phyloP scores from a whole-genome alignment of 2,113 vertebrate genomes.

The Lucifuga dentata region DNA sequence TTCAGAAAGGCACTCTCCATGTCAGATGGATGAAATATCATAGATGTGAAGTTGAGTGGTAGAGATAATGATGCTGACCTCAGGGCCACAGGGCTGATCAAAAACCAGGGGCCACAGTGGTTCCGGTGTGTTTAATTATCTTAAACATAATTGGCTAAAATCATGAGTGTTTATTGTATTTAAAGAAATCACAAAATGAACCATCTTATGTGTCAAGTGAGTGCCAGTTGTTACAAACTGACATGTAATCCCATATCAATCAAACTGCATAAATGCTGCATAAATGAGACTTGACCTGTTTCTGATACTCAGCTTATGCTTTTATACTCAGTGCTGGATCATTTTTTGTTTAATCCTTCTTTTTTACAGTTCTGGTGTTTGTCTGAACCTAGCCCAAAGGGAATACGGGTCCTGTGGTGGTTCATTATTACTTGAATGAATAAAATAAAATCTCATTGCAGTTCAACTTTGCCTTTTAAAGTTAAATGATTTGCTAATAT shows the following conservation, averaged over 20 bases:
- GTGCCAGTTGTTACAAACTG: background rate
- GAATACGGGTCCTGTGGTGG: background rate
- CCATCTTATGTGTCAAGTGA: no score
- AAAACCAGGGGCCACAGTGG: conserved; percentile 19
- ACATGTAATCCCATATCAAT: background rate
- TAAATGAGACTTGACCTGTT: no score
- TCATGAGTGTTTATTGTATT: background rate
- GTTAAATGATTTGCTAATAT: background rate
- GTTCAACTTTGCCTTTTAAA: background rate
- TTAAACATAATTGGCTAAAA: conserved; percentile 6
- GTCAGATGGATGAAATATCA: conserved; percentile 9
- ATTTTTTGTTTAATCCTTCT: background rate
- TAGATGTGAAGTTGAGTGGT: background rate
- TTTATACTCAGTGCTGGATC: background rate
- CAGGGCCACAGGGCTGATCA: conserved; percentile 20
- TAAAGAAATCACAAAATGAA: background rate
- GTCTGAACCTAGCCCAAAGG: background rate
- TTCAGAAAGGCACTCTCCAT: conserved; percentile 7
- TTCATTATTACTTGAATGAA: background rate
- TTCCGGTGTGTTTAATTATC: conserved; percentile 20
- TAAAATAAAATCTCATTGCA: background rate
- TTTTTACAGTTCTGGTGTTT: background rate
- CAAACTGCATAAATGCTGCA: background rate
- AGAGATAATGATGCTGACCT: conserved; percentile 18
- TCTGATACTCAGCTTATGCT: background rate